Percentiles rank a stretch among this genome's conserved stretches.
phyloP scores from a whole-genome alignment of 2,113 vertebrate genomes.

The Aythya baeri region DNA sequence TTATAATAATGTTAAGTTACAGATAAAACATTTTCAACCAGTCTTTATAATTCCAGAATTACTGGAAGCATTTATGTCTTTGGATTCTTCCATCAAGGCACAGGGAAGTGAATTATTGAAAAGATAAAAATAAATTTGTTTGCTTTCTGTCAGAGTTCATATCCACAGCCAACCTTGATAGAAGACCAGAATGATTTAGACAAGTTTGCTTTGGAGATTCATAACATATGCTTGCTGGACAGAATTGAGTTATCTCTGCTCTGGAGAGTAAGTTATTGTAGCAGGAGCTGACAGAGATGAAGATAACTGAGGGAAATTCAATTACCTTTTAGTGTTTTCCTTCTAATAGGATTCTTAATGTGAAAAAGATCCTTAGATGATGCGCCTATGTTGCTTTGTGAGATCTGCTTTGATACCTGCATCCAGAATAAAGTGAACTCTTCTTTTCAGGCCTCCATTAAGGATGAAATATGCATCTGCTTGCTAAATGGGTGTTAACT shows the following conservation, averaged over 20 bases:
- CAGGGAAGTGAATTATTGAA: conserved; percentile 86
- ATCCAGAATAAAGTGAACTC: conserved; percentile 81
- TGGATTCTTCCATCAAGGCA: conserved; percentile 75
- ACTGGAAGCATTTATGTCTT: conserved; percentile 63
- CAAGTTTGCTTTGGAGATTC: conserved; percentile 91
- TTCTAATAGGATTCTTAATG: conserved; percentile 99
- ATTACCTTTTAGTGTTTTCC: conserved; percentile 99
- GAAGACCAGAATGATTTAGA: conserved; percentile 93
- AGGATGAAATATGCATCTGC: conserved; percentile 83
- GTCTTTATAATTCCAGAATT: conserved; percentile 68
- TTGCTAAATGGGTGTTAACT: conserved; percentile 81
- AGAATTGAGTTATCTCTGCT: conserved; percentile 98
- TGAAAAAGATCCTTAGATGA: conserved; percentile 96
- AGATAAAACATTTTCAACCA: conserved; percentile 44
- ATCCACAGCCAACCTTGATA: conserved; percentile 88
- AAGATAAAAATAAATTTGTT: conserved; percentile 95
- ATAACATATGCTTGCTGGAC: conserved; percentile 93
- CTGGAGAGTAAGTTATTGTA: conserved; percentile 98
- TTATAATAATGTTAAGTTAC: conserved; percentile 37
- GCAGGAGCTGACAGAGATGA: conserved; percentile 98
- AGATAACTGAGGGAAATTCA: conserved; percentile 99
- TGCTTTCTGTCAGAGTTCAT: conserved; percentile 93
- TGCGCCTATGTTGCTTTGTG: conserved; percentile 75
- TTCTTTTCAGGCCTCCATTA: conserved; percentile 83
- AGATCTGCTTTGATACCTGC: conserved; percentile 79